These are phyloP conservation scores for Asteroscopus sphinx DNA, from an alignment of 2,888 invertebrate genomes.

Conservation along the genomic window DNA sequence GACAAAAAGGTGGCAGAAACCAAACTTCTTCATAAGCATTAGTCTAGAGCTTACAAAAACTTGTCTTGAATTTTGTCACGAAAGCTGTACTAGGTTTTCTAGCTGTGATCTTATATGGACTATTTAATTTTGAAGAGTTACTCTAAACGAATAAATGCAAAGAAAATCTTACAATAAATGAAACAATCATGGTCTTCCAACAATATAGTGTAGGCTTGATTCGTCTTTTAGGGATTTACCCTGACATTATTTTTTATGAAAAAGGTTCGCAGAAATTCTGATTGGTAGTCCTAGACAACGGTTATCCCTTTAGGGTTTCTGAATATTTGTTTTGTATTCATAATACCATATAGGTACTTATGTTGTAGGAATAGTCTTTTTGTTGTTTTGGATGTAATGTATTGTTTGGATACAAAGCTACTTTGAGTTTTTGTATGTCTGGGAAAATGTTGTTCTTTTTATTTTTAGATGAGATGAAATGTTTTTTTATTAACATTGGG, in stretches of 20 bases:
- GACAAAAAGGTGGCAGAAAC: no score
- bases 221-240: constrained; percentile 56
- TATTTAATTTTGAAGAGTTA: no score
- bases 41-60: no score
- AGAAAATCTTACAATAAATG: no score
- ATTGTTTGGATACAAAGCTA: not conserved
- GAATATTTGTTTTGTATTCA: constrained; percentile 20
- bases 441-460: no score
- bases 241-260: constrained; percentile 57
- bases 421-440: not conserved
- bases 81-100: no score
- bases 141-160: no score
- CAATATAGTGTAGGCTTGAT: constrained; percentile 44
- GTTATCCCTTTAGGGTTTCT: constrained; percentile 20
- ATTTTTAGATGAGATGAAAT: no score
- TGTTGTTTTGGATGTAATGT: not conserved
- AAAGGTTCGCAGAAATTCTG: constrained; percentile 57
- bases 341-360: not conserved
- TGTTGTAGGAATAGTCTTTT: constrained; percentile 1
- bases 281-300: constrained; percentile 40
- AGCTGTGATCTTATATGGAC: no score
- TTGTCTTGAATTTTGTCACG: no score
- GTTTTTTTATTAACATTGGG: no score
- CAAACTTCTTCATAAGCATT: no score
- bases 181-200: constrained; percentile 23